Evolutionary conservation across 1,140 invertebrate genomes (phyloP), one percentile per base, ranked within the genome.

Genomic region (Oreohelix idahoensis): DNA sequence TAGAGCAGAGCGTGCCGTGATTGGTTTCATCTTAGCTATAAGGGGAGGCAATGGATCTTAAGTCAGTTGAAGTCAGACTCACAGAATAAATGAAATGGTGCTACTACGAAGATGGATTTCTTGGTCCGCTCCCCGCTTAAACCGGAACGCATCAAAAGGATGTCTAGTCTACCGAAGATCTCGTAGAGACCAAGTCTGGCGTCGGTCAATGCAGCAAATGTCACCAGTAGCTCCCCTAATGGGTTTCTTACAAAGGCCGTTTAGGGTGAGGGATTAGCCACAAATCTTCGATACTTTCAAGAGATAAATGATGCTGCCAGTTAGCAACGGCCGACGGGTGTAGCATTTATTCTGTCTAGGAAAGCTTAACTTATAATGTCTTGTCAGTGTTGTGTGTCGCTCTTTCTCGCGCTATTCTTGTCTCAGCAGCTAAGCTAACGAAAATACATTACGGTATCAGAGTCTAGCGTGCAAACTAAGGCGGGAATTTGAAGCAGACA

Each of bases 221-320:
- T 66, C 63, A 66, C 29, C 63, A 66, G 63, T 32, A 66, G n/a
- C 63, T 66, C 11, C 32, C 63, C 63, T 66, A 66, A 66, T 66
- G 63, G 63, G 2, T 66, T 66, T 66, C 63, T 32, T 66, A 66
- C 63, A 66, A 66, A 66, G 63, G 29, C 63, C 63, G 63, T 32
- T 66, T 66, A 66, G 63, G 63, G 63, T 66, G 29, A 66, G 63
- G 17, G 63, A 66, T 66, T 66, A 32, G 8, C n/a, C 8, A 66
- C 63, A 66, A 66, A 66, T 66, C 63, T 66, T 66, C n/a, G n/a
- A 35, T 66, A 66, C 29, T 32, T 66, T 66, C 63, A 32, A 4
- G n/a, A 66, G 63, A 66, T 32, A 66, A 66, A 66, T 66, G 63
- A 66, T 66, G 63, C 63, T 66, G 63, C n/a, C 63, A 66, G 63